Evolutionary conservation across 2,888 invertebrate species (phyloP).

Genomic region (Dicroscelio sp.): DNA sequence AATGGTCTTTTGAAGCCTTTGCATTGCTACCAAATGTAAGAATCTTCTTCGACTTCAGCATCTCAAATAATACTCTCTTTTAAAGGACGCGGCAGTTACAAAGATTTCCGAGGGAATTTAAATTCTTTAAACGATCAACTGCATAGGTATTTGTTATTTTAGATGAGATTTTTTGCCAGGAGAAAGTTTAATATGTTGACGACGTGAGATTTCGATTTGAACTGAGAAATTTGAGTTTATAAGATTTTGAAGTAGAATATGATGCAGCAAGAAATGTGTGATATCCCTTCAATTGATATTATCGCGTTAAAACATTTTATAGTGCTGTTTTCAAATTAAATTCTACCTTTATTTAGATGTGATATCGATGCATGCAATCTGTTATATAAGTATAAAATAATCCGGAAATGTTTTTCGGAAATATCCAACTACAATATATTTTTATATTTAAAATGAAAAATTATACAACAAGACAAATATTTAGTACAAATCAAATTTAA

Average conservation of each 20-base stretch:
- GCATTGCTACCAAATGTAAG: too few species aligned
- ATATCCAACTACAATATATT: too few species aligned
- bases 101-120: slow-evolving; percentile 7
- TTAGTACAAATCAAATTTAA: too few species aligned
- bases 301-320: slow-evolving; percentile 17
- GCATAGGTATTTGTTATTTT: slow-evolving; percentile 9
- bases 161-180: neutral
- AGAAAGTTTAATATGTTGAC: neutral
- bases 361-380: neutral
- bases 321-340: neutral
- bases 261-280: neutral
- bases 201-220: neutral
- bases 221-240: slow-evolving; percentile 7
- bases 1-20: too few species aligned
- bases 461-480: too few species aligned
- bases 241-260: neutral
- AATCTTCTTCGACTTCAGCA: too few species aligned
- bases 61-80: too few species aligned
- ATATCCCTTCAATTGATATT: neutral
- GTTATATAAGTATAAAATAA: neutral
- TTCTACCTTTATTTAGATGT: neutral
- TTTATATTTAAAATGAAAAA: too few species aligned
- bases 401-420: too few species aligned
- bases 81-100: too few species aligned
- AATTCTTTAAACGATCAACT: neutral